Evolutionary conservation across 2,113 vertebrate species (phyloP).

Genomic region (Myrmecobius fasciatus): DNA sequence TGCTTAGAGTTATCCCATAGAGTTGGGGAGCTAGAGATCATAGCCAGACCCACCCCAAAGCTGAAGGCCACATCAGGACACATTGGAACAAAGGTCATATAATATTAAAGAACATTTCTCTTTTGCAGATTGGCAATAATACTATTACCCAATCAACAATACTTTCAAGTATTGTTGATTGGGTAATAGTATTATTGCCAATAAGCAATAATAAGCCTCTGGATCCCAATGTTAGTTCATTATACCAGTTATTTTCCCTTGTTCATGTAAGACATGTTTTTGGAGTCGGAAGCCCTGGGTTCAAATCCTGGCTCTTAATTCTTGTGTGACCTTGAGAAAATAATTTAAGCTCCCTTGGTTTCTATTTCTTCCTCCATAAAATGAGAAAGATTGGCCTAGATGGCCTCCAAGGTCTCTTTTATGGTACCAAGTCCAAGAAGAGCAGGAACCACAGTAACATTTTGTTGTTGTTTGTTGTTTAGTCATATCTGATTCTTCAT

Average conservation of each 20-base stretch:
- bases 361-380: background rate
- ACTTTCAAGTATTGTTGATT: no score
- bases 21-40: background rate
- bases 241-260: background rate
- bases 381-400: background rate
- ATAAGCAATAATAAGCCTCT: no score
- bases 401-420: background rate
- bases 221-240: background rate
- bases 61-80: background rate
- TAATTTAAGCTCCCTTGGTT: background rate
- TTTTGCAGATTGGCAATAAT: background rate
- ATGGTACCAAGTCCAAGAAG: background rate
- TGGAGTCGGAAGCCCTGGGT: background rate
- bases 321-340: background rate
- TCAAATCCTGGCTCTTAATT: background rate
- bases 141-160: no score
- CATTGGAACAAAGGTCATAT: background rate
- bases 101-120: background rate
- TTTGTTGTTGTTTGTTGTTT: background rate
- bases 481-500: background rate
- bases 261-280: background rate
- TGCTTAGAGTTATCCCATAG: background rate
- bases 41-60: background rate
- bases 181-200: no score
- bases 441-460: background rate